These are phyloP conservation scores for Sepioteuthis lessoniana DNA, from an alignment of 2,888 invertebrate species.

Conservation along the genomic window DNA sequence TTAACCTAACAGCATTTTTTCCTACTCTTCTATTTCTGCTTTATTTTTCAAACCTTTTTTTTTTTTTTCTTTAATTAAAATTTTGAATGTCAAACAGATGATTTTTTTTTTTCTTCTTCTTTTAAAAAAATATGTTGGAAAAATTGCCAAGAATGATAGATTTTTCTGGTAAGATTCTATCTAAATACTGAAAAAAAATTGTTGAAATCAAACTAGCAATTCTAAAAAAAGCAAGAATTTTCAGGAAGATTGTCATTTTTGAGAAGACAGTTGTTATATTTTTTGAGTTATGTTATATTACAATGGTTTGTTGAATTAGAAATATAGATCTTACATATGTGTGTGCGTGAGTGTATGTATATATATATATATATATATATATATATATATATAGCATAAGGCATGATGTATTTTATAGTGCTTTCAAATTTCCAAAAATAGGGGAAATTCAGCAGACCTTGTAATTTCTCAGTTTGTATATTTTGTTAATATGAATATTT, in stretches of 20 bases:
- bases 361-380: neutral
- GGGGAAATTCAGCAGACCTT: neutral
- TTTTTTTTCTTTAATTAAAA: neutral
- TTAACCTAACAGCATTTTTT: neutral
- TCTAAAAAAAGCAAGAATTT: neutral
- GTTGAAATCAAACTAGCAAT: neutral
- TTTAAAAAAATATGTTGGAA: neutral
- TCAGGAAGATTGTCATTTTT: neutral
- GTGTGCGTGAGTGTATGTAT: too few relatives aligned
- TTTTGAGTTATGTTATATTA: neutral
- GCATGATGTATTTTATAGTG: neutral
- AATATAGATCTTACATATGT: neutral
- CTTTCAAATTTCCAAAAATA: neutral
- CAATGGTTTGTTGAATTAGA: constrained; percentile 6
- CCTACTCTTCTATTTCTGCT: neutral
- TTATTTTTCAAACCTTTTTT: too few relatives aligned
- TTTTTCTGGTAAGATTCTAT: too few relatives aligned
- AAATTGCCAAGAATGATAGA: neutral
- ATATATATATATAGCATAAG: too few relatives aligned
- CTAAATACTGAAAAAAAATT: neutral
- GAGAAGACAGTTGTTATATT: neutral
- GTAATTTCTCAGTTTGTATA: neutral
- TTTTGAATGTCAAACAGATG: neutral
- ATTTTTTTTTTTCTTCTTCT: neutral
- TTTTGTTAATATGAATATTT: neutral